These are phyloP conservation scores for Strigamia maritima DNA, from an alignment of 2,888 invertebrate genomes.

Conservation along the genomic window DNA sequence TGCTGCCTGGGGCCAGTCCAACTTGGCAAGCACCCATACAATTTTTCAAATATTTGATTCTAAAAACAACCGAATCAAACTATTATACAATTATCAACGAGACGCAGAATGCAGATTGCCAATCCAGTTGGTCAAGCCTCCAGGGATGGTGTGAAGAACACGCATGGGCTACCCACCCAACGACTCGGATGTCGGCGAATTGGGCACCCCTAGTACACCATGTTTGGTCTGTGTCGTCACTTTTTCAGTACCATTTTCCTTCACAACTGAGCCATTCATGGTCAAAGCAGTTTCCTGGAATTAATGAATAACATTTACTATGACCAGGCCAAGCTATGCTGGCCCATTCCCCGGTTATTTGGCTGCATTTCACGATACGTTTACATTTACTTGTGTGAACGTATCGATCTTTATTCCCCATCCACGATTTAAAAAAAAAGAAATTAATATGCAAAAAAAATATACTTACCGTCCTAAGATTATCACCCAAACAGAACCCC, in stretches of 20 bases:
- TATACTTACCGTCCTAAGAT: neutral
- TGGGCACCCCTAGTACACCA: constrained; percentile 41
- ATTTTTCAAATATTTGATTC: neutral
- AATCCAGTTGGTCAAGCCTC: neutral
- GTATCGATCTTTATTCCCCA: neutral
- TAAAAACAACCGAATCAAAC: neutral
- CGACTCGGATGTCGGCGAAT: constrained; percentile 42
- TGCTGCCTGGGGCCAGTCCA: constrained; percentile 31
- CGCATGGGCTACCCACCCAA: constrained; percentile 42
- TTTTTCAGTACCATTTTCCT: constrained; percentile 41
- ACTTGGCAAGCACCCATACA: neutral
- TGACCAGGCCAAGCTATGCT: constrained; percentile 26
- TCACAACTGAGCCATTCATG: constrained; percentile 41
- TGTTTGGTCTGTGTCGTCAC: constrained; percentile 38
- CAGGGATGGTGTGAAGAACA: neutral
- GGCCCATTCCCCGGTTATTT: too few species aligned
- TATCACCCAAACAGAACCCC: neutral
- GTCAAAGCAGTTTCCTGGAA: constrained; percentile 34
- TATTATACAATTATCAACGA: neutral
- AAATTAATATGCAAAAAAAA: neutral
- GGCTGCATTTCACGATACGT: too few species aligned
- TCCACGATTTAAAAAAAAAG: neutral
- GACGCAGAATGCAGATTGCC: neutral
- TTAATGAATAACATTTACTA: constrained; percentile 3
- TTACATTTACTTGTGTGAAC: neutral